Conservation (phyloP, 2,888 invertebrate species). For the Seira sanloemensis region DNA sequence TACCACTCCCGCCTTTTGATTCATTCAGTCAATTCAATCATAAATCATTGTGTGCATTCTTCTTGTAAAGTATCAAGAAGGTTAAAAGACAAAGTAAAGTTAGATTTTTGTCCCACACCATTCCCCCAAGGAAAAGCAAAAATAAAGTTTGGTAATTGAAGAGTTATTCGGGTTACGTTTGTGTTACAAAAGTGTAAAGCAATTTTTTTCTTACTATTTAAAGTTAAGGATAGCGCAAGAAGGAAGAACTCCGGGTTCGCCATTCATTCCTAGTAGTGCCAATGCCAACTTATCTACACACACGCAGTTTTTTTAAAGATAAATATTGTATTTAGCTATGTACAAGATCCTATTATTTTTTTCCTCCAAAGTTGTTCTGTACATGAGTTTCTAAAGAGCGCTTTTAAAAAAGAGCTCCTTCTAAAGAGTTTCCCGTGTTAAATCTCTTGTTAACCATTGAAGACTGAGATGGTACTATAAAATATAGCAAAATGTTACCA, state of each 20-base stretch:
- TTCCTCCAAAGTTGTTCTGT: not conserved
- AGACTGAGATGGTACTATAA: conserved; percentile 62
- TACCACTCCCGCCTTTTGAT: conserved; percentile 12
- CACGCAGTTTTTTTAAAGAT: too few species aligned
- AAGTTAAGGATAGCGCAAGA: not conserved
- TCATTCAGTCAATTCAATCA: conserved; percentile 2
- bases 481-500: conserved; percentile 10
- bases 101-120: not conserved
- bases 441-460: conserved; percentile 21
- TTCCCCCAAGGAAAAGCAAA: not conserved
- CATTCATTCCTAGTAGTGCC: not conserved
- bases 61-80: not conserved
- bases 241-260: too few species aligned
- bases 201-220: too few species aligned
- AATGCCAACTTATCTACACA: not conserved
- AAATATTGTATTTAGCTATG: conserved; percentile 20
- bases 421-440: conserved; percentile 7
- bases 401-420: not conserved
- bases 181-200: too few species aligned
- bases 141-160: not conserved
- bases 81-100: not conserved
- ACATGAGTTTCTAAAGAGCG: conserved; percentile 5
- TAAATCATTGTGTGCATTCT: not conserved
- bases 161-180: too few species aligned
- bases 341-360: not conserved